phyloP scores from a whole-genome alignment of 2,113 vertebrate species.

The Stegostoma tigrinum region DNA sequence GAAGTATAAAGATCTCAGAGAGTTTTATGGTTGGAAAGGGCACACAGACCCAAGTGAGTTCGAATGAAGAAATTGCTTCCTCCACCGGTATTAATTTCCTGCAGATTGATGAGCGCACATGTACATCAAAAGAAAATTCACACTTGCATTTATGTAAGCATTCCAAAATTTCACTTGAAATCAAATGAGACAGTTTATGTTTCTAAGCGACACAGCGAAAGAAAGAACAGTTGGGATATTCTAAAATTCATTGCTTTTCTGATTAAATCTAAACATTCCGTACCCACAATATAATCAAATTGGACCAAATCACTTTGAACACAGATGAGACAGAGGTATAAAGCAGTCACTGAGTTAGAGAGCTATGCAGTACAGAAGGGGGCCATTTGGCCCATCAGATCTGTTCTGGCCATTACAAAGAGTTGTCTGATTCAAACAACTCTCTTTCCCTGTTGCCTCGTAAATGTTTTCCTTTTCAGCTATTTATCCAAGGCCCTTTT shows the following conservation, averaged over 20 bases:
- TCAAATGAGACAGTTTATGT: not conserved
- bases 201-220: not conserved
- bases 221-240: not conserved
- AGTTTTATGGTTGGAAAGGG: not conserved
- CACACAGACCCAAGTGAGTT: not conserved
- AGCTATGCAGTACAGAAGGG: not conserved
- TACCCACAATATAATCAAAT: not conserved
- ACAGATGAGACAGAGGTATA: not conserved
- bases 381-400: not conserved
- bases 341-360: too few relatives aligned
- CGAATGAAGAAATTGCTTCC: not conserved
- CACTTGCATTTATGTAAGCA: not conserved
- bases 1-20: not conserved
- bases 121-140: not conserved
- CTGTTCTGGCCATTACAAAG: not conserved
- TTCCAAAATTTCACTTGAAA: not conserved
- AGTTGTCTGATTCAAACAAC: not conserved
- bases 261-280: constrained; percentile 3
- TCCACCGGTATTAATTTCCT: not conserved
- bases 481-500: not conserved
- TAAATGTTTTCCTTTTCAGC: not conserved
- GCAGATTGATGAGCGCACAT: not conserved
- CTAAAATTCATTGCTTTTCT: not conserved
- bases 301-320: not conserved
- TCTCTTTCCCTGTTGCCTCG: not conserved